Evolutionary conservation across 2,797 vertebrate species (phyloP).

Genomic region (Crocidura indochinensis): DNA sequence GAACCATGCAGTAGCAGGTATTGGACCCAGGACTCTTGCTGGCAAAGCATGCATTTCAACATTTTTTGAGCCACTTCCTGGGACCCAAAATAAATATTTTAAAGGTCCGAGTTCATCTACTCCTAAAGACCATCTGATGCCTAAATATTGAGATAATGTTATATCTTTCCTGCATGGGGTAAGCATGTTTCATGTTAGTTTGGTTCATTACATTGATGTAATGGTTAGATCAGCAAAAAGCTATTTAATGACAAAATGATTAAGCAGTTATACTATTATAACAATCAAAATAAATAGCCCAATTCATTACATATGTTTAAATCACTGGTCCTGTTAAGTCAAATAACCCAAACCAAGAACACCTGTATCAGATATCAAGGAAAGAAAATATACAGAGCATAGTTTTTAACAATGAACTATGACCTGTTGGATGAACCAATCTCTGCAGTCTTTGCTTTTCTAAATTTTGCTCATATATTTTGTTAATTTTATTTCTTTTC

Average conservation of each 20-base stretch:
- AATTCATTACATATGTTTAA: background rate
- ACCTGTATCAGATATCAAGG: background rate
- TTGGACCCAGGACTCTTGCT: no score
- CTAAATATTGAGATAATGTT: background rate
- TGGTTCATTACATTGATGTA: background rate
- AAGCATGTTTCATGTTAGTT: constrained; percentile 5
- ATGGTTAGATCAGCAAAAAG: background rate
- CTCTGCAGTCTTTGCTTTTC: background rate
- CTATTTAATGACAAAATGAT: background rate
- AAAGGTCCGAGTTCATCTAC: background rate
- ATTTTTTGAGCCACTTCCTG: no score
- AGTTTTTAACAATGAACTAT: background rate
- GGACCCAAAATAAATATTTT: background rate
- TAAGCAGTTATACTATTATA: background rate
- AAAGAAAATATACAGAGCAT: background rate
- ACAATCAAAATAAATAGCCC: background rate
- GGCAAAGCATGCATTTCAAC: no score
- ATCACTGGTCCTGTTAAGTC: background rate
- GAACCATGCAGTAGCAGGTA: no score
- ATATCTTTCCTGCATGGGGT: background rate
- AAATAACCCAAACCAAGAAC: background rate
- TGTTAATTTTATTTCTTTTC: background rate
- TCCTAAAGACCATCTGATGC: background rate
- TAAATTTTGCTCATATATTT: background rate
- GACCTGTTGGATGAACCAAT: background rate